Percentiles rank a stretch among this genome's conserved stretches.
phyloP scores from a whole-genome alignment of 2,888 invertebrate species.

The Dendrolimus houi region DNA sequence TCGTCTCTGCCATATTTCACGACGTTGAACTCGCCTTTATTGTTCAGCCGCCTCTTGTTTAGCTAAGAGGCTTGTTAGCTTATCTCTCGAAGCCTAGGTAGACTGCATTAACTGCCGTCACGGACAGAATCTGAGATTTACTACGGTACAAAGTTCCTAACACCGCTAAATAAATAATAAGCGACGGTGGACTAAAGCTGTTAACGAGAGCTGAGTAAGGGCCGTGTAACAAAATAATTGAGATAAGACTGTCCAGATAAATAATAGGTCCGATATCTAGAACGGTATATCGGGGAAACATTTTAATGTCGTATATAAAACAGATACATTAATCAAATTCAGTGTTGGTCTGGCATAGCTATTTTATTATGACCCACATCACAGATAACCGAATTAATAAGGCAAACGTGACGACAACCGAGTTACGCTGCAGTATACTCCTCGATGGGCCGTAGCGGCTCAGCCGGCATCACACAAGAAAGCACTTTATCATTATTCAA shows the following conservation, averaged over 20 bases:
- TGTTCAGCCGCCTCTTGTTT: constrained; percentile 67
- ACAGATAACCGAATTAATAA: constrained; percentile 36
- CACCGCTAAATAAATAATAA: constrained; percentile 26
- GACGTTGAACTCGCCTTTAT: constrained; percentile 67
- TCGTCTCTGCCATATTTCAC: constrained; percentile 70
- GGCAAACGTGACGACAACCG: constrained; percentile 43
- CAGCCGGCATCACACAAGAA: constrained; percentile 39
- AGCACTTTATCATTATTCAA: constrained; percentile 66
- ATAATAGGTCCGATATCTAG: constrained; percentile 2
- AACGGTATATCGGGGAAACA: constrained; percentile 4
- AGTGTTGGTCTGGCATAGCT: constrained; percentile 20
- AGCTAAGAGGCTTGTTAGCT: constrained; percentile 68
- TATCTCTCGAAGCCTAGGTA: constrained; percentile 62
- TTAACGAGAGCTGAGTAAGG: constrained; percentile 13
- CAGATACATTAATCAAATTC: constrained; percentile 27
- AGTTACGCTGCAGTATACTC: constrained; percentile 42
- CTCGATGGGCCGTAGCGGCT: constrained; percentile 28
- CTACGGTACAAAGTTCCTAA: constrained; percentile 39
- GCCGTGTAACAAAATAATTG: constrained; percentile 5
- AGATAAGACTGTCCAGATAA: constrained; percentile 4
- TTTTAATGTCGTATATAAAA: constrained; percentile 10
- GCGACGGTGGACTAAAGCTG: constrained; percentile 4
- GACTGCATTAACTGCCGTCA: constrained; percentile 64
- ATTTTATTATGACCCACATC: constrained; percentile 30
- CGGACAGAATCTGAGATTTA: constrained; percentile 49